Base-by-base conservation (phyloP, 2,888 invertebrate genomes). In the Dascillus cervinus region DNA sequence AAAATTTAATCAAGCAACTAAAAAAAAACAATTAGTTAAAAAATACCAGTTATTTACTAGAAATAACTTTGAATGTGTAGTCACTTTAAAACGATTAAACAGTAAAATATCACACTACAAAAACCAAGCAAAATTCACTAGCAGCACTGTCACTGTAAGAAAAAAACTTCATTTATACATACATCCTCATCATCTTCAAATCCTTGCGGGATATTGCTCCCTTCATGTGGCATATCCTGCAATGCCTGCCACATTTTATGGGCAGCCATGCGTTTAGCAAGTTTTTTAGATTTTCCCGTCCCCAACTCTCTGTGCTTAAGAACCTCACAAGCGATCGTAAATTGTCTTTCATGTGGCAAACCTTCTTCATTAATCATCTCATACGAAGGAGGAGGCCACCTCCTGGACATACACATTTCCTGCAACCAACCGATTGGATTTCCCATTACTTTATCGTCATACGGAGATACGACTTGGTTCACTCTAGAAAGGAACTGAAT, bases 341-440 rank as follows among this genome's bases (percentile, higher is more conserved):
- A 97, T 47, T 89, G 85, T 21, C 92, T 76, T 62, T 94, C 94
- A 58, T 95, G 95, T 0, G 95, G 94, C 37, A 92, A 70, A 21
- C 95, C 84, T 54, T 87, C 86, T 59, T 90, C 89, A 59, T 75
- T 79, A 61, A 78, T 86, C 50, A 90, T 89, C 50, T 90, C 86
- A 62, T 97, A 97, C 13, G 80, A 79, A 13, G 97, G 96, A 21
- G 94, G 94, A 14, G 92, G 91, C 86, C 94, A 90, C 49, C 91
- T 83, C 30, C 88, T 79, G 22, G 92, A 89, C 89, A 95, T 95
- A 60, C 95, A 95, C 66, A 95, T 77, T 65, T 97, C 96, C 63
- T 88, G 87, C 31, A 97, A 70, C 72, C 90, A 88, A 10, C 96
- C 96, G 40, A 97, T 94, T 2, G 96, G 96, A 65, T 97, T 92